phyloP scores from a whole-genome alignment of 2,888 invertebrate species.

The Atethmia centrago region DNA sequence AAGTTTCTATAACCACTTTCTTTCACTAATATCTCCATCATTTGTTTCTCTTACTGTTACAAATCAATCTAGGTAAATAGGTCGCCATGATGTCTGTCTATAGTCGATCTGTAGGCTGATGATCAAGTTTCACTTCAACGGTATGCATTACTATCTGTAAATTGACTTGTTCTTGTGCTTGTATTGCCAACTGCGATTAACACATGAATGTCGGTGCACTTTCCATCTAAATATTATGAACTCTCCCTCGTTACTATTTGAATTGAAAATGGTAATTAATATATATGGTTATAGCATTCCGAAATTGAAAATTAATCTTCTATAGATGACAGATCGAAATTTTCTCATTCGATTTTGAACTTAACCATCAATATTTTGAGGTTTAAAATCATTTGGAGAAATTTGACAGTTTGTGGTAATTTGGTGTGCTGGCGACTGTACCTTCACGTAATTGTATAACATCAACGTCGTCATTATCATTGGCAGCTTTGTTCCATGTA shows the following conservation, averaged over 20 bases:
- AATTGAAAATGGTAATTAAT: conserved; percentile 32
- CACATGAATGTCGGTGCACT: conserved; percentile 28
- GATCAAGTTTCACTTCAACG: conserved; percentile 52
- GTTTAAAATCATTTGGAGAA: too few relatives aligned
- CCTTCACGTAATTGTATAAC: too few relatives aligned
- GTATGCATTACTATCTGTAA: conserved; percentile 35
- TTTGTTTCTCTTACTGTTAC: conserved; percentile 33
- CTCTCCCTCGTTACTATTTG: conserved; percentile 26
- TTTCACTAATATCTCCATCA: conserved; percentile 1
- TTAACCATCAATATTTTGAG: too few relatives aligned
- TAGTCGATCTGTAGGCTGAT: conserved; percentile 8
- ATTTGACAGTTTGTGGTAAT: too few relatives aligned
- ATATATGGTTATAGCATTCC: background rate
- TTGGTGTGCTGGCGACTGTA: too few relatives aligned
- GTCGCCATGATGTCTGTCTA: conserved; percentile 28
- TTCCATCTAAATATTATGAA: conserved; percentile 24
- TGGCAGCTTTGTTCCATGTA: background rate
- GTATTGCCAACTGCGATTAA: conserved; percentile 31
- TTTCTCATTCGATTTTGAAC: too few relatives aligned
- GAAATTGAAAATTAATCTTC: background rate
- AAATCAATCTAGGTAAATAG: conserved; percentile 40
- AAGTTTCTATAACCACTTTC: conserved; percentile 6
- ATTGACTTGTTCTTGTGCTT: conserved; percentile 43
- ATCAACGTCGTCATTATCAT: too few relatives aligned
- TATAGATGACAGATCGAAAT: too few relatives aligned